These are phyloP conservation scores for Heliconius aoede DNA, from an alignment of 2,888 invertebrate genomes.

Conservation along the genomic window DNA sequence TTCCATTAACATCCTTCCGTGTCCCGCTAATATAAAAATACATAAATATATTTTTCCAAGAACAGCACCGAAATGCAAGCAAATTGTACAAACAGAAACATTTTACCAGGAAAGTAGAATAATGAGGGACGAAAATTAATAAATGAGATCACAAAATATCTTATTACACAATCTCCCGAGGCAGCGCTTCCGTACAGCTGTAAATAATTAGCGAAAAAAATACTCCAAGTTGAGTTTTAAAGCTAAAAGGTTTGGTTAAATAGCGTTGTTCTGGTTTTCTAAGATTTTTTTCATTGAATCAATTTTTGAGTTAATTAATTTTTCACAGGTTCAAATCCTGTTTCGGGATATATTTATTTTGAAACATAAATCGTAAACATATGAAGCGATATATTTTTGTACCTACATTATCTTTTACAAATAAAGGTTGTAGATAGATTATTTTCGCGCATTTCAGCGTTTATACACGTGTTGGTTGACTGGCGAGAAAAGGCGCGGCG, in stretches of 20 bases:
- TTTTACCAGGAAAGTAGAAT: constrained; percentile 51
- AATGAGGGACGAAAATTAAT: constrained; percentile 65
- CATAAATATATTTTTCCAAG: constrained; percentile 1
- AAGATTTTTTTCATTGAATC: not conserved
- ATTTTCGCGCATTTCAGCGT: no score
- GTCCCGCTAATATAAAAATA: no score
- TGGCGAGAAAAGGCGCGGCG: no score
- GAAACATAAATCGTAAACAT: no score
- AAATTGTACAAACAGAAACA: not conserved
- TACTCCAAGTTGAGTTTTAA: constrained; percentile 41
- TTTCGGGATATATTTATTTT: no score
- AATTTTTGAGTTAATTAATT: not conserved
- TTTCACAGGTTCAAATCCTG: no score
- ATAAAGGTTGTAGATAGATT: no score
- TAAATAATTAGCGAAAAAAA: constrained; percentile 72
- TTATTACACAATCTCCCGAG: constrained; percentile 71
- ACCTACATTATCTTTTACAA: no score
- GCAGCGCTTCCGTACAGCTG: constrained; percentile 58
- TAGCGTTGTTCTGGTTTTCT: not conserved
- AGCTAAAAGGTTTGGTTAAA: constrained; percentile 9
- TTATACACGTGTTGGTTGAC: no score
- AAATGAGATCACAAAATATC: constrained; percentile 75
- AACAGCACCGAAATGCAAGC: not conserved
- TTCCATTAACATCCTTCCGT: no score
- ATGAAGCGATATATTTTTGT: no score